Evolutionary conservation across 2,888 invertebrate genomes (phyloP).

Genomic region (Caenorhabditis zanzibari): DNA sequence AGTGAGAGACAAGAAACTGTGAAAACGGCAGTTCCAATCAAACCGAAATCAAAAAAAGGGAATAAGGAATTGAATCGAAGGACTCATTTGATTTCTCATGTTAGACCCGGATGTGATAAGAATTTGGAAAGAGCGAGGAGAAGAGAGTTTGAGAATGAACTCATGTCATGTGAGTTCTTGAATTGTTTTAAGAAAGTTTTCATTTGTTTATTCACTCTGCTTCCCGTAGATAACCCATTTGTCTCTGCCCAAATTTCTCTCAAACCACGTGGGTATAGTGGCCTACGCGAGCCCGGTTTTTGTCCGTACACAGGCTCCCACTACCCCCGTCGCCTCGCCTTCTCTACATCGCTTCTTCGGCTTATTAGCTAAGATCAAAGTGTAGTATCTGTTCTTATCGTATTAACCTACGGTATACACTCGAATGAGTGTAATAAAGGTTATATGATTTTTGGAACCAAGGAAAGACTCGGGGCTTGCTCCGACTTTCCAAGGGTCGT

Average conservation of each 20-base stretch:
- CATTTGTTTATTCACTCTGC: too few relatives aligned
- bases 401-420: constrained; percentile 69
- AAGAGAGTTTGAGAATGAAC: constrained; percentile 21
- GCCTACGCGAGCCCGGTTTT: too few relatives aligned
- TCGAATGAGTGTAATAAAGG: constrained; percentile 67
- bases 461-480: constrained; percentile 52
- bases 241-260: too few relatives aligned
- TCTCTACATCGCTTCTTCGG: constrained; percentile 62
- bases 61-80: constrained; percentile 19
- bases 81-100: constrained; percentile 35
- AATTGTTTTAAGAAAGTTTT: too few relatives aligned
- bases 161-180: constrained; percentile 25
- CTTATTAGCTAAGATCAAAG: constrained; percentile 70
- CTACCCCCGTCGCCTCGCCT: neutral
- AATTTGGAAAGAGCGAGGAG: neutral
- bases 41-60: constrained; percentile 3
- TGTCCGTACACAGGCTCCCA: neutral
- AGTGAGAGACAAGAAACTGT: neutral
- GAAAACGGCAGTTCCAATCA: constrained; percentile 1
- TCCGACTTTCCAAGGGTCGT: constrained; percentile 56
- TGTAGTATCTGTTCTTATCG: constrained; percentile 71
- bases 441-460: constrained; percentile 52
- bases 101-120: constrained; percentile 24
- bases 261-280: too few relatives aligned
- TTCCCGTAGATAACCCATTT: too few relatives aligned